Percentiles rank a stretch among this genome's conserved stretches.
Evolutionary conservation across 1,140 invertebrate genomes (phyloP).

Genomic region (Psilanteris sp.): DNA sequence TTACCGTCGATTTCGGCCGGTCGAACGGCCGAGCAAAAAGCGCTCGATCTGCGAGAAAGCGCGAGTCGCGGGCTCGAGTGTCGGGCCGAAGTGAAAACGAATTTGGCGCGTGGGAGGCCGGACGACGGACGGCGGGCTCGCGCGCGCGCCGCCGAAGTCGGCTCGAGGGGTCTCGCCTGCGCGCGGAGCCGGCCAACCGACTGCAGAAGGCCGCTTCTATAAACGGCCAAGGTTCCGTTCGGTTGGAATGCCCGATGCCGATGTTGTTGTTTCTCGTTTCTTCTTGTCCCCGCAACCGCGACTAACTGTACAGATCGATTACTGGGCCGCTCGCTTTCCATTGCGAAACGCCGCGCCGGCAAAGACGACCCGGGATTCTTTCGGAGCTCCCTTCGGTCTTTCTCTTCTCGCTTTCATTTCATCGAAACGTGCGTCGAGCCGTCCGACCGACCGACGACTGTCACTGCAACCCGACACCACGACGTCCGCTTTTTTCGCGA

Average conservation of each 20-base stretch:
- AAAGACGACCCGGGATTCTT: slow-evolving; percentile 47
- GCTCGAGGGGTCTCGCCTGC: too few species aligned
- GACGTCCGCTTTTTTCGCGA: slow-evolving; percentile 2
- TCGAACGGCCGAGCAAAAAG: too few species aligned
- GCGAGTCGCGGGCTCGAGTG: too few species aligned
- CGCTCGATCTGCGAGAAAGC: too few species aligned
- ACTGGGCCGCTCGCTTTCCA: slow-evolving; percentile 63
- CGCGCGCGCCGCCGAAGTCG: too few species aligned
- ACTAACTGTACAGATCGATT: slow-evolving; percentile 64
- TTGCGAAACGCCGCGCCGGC: slow-evolving; percentile 46
- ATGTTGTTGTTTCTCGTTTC: slow-evolving; percentile 35
- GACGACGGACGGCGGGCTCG: too few species aligned
- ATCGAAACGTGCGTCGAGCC: slow-evolving; percentile 29
- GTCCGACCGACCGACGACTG: slow-evolving; percentile 14
- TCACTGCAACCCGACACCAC: slow-evolving; percentile 33
- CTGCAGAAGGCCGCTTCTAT: slow-evolving; percentile 58
- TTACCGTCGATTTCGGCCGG: too few species aligned
- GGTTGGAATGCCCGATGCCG: slow-evolving; percentile 49
- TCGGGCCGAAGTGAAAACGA: too few species aligned
- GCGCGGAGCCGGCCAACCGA: slow-evolving; percentile 2
- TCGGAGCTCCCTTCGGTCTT: slow-evolving; percentile 36
- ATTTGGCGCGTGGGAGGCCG: too few species aligned
- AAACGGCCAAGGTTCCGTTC: slow-evolving; percentile 59
- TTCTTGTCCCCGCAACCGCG: slow-evolving; percentile 35
- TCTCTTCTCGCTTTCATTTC: slow-evolving; percentile 62